A percentile compares a stretch with the other conserved stretches of the same genome.
Conservation (phyloP, 2,888 invertebrate genomes). For the Mesorhabditis spiculigera region DNA sequence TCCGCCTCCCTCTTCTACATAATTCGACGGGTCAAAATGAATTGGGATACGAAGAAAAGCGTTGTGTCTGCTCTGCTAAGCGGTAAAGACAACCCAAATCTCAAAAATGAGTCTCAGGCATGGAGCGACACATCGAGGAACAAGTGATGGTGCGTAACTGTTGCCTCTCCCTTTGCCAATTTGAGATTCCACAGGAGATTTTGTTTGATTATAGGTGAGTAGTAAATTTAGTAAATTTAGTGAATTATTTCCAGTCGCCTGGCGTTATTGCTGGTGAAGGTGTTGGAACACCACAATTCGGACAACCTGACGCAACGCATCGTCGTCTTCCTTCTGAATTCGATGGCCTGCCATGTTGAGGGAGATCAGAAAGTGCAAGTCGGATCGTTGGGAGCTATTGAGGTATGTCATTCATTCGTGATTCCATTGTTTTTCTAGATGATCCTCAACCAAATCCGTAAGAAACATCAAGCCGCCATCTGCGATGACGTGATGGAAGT, state of each 20-base stretch:
- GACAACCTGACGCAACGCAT: constrained; percentile 87
- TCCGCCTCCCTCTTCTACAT: constrained; percentile 46
- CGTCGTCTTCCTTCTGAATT: constrained; percentile 88
- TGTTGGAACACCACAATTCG: constrained; percentile 61
- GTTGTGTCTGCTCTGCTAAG: constrained; percentile 48
- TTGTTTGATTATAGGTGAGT: constrained; percentile 55
- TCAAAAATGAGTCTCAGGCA: constrained; percentile 26
- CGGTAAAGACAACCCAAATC: constrained; percentile 23
- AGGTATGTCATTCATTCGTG: constrained; percentile 46
- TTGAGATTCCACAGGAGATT: constrained; percentile 89
- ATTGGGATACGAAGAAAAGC: constrained; percentile 44
- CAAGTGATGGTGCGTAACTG: constrained; percentile 85
- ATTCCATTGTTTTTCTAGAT: constrained; percentile 64
- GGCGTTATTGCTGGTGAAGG: constrained; percentile 51
- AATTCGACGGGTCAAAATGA: constrained; percentile 48
- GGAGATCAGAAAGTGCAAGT: constrained; percentile 84
- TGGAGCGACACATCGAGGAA: constrained; percentile 55
- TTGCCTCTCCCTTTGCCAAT: constrained; percentile 87
- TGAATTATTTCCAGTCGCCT: constrained; percentile 37
- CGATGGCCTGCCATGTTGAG: constrained; percentile 91
- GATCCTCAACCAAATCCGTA: constrained; percentile 82
- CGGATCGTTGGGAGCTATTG: constrained; percentile 78
- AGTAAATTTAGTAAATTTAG: background rate
- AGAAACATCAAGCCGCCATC: constrained; percentile 72
- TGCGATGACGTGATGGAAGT: constrained; percentile 95